These are phyloP conservation scores for Plemyria rubiginata DNA, from an alignment of 2,888 invertebrate species.

Conservation along the genomic window DNA sequence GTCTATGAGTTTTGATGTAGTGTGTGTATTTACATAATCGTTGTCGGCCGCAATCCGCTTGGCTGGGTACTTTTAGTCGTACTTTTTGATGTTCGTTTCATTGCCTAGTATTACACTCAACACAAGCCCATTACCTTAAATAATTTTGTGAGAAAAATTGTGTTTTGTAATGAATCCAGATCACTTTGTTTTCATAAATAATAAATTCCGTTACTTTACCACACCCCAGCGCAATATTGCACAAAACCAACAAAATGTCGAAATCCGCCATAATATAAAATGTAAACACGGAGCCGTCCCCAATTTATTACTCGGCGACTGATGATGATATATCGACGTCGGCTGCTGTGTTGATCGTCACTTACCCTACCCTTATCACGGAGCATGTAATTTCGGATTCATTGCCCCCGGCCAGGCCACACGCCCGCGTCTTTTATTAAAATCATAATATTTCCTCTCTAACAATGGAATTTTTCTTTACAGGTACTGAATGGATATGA, in stretches of 20 bases:
- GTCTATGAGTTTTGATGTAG: slow-evolving; percentile 48
- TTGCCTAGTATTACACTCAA: not conserved
- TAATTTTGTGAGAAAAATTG: too few species aligned
- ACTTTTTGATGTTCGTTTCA: slow-evolving; percentile 16
- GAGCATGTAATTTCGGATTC: slow-evolving; percentile 79
- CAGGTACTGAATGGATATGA: slow-evolving; percentile 74
- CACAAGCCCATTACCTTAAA: too few species aligned
- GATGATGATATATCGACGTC: slow-evolving; percentile 84
- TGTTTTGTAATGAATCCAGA: slow-evolving; percentile 7
- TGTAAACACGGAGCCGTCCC: slow-evolving; percentile 70
- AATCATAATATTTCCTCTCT: slow-evolving; percentile 25
- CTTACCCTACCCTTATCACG: slow-evolving; percentile 83
- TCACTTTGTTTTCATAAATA: slow-evolving; percentile 17
- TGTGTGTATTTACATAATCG: slow-evolving; percentile 42
- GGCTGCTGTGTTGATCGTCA: slow-evolving; percentile 80
- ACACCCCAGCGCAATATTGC: slow-evolving; percentile 40
- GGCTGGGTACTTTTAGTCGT: slow-evolving; percentile 20
- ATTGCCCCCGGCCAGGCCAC: slow-evolving; percentile 72
- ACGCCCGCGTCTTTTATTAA: slow-evolving; percentile 61
- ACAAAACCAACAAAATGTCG: slow-evolving; percentile 46
- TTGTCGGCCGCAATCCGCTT: slow-evolving; percentile 33
- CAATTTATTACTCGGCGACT: slow-evolving; percentile 78
- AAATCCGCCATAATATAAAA: slow-evolving; percentile 60
- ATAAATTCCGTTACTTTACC: slow-evolving; percentile 19
- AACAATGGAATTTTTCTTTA: slow-evolving; percentile 51